These are phyloP conservation scores for Ernsta delagoae DNA, from an alignment of 2,888 invertebrate genomes.

Conservation along the genomic window DNA sequence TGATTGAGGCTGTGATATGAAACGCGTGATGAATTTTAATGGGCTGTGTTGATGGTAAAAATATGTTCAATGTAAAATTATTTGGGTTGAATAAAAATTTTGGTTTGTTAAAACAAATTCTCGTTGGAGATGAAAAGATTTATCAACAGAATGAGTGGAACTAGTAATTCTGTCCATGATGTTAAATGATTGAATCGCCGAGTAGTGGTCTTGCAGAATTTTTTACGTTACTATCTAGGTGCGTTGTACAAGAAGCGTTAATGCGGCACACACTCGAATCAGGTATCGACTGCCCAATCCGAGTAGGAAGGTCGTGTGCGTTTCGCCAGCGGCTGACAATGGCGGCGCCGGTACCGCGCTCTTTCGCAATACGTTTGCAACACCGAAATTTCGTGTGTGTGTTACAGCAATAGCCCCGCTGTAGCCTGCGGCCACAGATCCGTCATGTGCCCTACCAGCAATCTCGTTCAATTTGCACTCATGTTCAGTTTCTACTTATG, in stretches of 20 bases:
- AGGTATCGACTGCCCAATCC: slow-evolving; percentile 77
- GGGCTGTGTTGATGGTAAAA: slow-evolving; percentile 10
- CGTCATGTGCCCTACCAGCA: slow-evolving; percentile 23
- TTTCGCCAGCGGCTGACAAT: slow-evolving; percentile 81
- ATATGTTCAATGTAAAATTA: slow-evolving; percentile 5
- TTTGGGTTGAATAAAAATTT: background rate
- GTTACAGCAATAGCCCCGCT: slow-evolving; percentile 65
- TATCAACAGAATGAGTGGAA: no score
- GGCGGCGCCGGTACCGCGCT: slow-evolving; percentile 64
- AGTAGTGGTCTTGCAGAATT: background rate
- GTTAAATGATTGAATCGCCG: background rate
- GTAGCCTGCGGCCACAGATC: slow-evolving; percentile 15
- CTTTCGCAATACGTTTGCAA: slow-evolving; percentile 79
- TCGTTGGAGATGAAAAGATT: background rate
- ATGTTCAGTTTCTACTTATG: slow-evolving; percentile 10
- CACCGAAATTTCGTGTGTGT: slow-evolving; percentile 81
- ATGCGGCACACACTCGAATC: slow-evolving; percentile 52
- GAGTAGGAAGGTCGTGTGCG: slow-evolving; percentile 75
- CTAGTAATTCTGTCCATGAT: no score
- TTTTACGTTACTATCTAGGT: background rate
- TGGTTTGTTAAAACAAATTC: background rate
- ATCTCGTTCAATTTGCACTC: slow-evolving; percentile 26
- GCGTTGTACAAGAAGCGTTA: slow-evolving; percentile 30
- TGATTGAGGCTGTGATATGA: slow-evolving; percentile 45
- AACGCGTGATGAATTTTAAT: slow-evolving; percentile 38